phyloP scores from a whole-genome alignment of 2,888 invertebrate species.

The Syrphus vitripennis region DNA sequence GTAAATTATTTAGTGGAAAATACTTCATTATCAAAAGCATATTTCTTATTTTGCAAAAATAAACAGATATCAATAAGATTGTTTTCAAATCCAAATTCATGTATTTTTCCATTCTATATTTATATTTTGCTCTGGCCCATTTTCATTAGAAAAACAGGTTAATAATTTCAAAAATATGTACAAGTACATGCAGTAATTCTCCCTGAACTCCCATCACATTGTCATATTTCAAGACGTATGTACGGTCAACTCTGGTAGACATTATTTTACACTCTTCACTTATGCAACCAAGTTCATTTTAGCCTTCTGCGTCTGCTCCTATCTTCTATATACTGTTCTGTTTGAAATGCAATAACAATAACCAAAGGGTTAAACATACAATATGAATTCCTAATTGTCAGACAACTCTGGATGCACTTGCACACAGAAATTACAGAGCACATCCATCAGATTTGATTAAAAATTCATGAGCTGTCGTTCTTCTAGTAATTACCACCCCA shows the following conservation, averaged over 20 bases:
- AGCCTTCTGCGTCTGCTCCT: not conserved
- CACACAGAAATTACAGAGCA: not conserved
- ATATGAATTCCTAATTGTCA: slow-evolving; percentile 43
- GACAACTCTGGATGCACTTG: not conserved
- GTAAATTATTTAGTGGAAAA: too few relatives aligned
- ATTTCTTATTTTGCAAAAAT: too few relatives aligned
- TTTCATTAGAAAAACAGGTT: not conserved
- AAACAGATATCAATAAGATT: too few relatives aligned
- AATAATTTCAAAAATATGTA: not conserved
- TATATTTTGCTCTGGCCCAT: not conserved
- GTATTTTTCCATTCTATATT: not conserved
- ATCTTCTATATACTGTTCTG: not conserved
- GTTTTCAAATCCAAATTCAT: not conserved
- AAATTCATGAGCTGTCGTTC: slow-evolving; percentile 57
- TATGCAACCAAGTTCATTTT: not conserved
- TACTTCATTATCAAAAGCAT: too few relatives aligned
- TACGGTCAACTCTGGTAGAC: not conserved
- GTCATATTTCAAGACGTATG: not conserved
- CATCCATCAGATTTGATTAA: slow-evolving; percentile 32
- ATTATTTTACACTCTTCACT: not conserved
- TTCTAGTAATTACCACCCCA: slow-evolving; percentile 67
- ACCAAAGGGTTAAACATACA: slow-evolving; percentile 32
- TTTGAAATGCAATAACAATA: not conserved
- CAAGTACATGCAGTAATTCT: not conserved
- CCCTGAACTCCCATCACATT: not conserved